A percentile compares a stretch with the other conserved stretches of the same genome.
These are phyloP conservation scores for Rhamnusium bicolor DNA, from an alignment of 2,888 invertebrate species.

Conservation along the genomic window DNA sequence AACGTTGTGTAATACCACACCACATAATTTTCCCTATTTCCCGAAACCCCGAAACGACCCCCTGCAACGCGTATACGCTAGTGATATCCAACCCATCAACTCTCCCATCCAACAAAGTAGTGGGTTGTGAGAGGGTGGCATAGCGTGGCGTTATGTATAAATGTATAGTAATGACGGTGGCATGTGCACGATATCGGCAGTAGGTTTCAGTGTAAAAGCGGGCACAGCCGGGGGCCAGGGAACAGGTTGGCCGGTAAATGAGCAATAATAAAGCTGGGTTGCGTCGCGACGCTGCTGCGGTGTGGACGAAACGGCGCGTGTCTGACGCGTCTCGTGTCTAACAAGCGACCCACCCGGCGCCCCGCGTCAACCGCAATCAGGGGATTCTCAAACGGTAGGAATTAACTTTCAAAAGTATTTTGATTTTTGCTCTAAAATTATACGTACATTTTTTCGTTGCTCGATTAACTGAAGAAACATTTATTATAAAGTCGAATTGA, in stretches of 20 bases:
- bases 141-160: conserved; percentile 46
- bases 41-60: conserved; percentile 18
- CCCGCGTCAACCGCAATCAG: conserved; percentile 61
- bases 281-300: conserved; percentile 58
- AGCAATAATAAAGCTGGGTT: conserved; percentile 67
- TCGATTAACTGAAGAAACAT: no score
- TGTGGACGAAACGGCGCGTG: conserved; percentile 70
- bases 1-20: conserved; percentile 10
- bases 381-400: conserved; percentile 61
- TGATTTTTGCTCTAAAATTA: no score
- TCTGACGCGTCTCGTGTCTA: conserved; percentile 72
- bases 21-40: conserved; percentile 24
- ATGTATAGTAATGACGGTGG: conserved; percentile 50
- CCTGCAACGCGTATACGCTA: conserved; percentile 18
- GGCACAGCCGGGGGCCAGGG: conserved; percentile 53
- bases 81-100: conserved; percentile 35
- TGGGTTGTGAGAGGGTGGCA: conserved; percentile 28
- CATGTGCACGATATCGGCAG: conserved; percentile 38
- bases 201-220: conserved; percentile 29
- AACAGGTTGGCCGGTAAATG: conserved; percentile 67
- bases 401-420: background rate
- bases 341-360: conserved; percentile 66
- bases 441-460: no score
- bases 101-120: conserved; percentile 29
- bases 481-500: no score